Evolutionary conservation across 2,797 vertebrate genomes (phyloP).

Genomic region (Poeciliopsis paucimaculata): DNA sequence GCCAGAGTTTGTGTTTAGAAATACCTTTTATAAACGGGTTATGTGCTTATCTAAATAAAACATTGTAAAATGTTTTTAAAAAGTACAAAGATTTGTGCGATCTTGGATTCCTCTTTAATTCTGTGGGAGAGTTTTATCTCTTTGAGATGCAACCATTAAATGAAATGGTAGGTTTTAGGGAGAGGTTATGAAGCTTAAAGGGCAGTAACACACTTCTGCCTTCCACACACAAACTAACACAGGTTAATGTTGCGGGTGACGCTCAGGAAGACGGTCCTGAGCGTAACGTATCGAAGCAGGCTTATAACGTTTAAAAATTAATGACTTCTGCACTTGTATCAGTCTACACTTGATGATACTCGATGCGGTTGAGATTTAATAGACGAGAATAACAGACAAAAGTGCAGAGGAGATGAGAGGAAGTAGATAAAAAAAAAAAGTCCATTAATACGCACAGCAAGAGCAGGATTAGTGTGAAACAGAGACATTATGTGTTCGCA

Average conservation of each 20-base stretch:
- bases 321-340: conserved; percentile 15
- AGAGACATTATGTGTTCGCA: conserved; percentile 22
- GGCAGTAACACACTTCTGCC: background rate
- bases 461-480: conserved; percentile 38
- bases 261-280: background rate
- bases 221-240: background rate
- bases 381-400: conserved; percentile 17
- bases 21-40: conserved; percentile 85
- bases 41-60: conserved; percentile 11
- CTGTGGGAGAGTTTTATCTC: background rate
- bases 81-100: conserved; percentile 6
- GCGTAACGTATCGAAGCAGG: background rate
- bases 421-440: conserved; percentile 36
- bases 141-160: conserved; percentile 7
- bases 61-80: background rate
- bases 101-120: conserved; percentile 19
- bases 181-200: background rate
- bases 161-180: conserved; percentile 6
- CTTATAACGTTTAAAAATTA: background rate
- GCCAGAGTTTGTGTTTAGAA: conserved; percentile 6
- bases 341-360: conserved; percentile 10
- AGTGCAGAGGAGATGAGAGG: conserved; percentile 42
- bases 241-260: conserved; percentile 7
- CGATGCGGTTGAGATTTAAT: conserved; percentile 23
- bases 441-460: conserved; percentile 46